A percentile compares a stretch with the other conserved stretches of the same genome.
Conservation (phyloP, 2,888 invertebrate genomes). For the Conops quadrifasciatus region DNA sequence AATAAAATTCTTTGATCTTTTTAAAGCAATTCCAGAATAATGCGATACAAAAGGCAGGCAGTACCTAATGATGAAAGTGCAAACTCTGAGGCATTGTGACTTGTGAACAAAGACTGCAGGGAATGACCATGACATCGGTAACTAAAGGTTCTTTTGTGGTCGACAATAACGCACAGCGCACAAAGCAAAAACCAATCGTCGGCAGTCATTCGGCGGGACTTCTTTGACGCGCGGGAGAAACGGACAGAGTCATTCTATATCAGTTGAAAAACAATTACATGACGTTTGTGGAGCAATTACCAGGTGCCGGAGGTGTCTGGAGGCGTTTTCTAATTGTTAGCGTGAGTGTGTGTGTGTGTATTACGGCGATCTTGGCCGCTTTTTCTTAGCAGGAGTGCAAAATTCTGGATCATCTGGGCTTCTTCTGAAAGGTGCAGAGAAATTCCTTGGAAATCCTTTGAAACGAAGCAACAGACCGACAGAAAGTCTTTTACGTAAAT, state of each 20-base stretch:
- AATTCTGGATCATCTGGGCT: not conserved
- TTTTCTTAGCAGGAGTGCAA: not conserved
- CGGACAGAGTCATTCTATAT: conserved; percentile 55
- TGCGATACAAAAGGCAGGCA: too few species aligned
- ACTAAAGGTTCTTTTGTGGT: conserved; percentile 33
- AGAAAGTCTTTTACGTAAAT: too few species aligned
- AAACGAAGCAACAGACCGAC: not conserved
- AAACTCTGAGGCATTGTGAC: conserved; percentile 6
- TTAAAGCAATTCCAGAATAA: too few species aligned
- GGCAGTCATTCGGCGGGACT: too few species aligned
- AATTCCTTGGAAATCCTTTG: conserved; percentile 24
- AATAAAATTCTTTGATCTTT: too few species aligned
- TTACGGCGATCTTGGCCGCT: not conserved
- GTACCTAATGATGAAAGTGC: conserved; percentile 10
- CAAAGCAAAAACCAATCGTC: conserved; percentile 19
- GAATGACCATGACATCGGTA: conserved; percentile 22
- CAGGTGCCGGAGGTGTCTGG: conserved; percentile 54
- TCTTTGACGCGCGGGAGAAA: conserved; percentile 24
- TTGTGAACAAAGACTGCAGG: not conserved
- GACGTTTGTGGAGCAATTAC: conserved; percentile 60
- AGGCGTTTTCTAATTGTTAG: conserved; percentile 60
- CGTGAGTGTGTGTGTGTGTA: not conserved
- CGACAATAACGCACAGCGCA: conserved; percentile 16
- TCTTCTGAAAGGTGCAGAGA: not conserved
- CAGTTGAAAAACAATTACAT: conserved; percentile 59